Conservation (phyloP, 1,140 invertebrate species). For the Colletes latitarsis region DNA sequence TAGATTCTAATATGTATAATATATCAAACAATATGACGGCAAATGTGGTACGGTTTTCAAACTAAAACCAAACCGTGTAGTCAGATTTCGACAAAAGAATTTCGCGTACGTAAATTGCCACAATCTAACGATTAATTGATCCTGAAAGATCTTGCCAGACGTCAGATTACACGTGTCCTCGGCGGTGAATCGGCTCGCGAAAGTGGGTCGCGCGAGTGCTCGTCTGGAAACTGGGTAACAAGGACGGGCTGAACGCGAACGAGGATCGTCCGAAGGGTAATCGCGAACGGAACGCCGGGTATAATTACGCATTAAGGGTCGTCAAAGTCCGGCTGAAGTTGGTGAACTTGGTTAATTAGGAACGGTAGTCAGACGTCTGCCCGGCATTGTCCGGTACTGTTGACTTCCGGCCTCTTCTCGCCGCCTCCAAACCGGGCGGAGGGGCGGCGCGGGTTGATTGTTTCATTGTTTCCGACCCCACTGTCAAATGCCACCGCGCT, state of each 20-base stretch:
- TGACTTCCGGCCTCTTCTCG: conserved; percentile 74
- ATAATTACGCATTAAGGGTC: conserved; percentile 64
- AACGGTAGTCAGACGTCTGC: conserved; percentile 75
- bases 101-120: no score
- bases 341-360: conserved; percentile 77
- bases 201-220: conserved; percentile 16
- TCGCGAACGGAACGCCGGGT: conserved; percentile 9
- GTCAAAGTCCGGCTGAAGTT: conserved; percentile 70
- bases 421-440: conserved; percentile 30
- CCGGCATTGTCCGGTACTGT: conserved; percentile 77
- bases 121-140: background rate
- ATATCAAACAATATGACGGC: no score
- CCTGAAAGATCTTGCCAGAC: background rate
- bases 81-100: no score
- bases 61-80: no score
- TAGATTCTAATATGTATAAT: no score
- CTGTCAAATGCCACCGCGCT: conserved; percentile 75
- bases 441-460: conserved; percentile 74
- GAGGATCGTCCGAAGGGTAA: conserved; percentile 5
- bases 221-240: conserved; percentile 26
- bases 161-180: background rate
- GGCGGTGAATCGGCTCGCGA: background rate
- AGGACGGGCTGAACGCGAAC: background rate
- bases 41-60: no score
- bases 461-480: conserved; percentile 80